Percentiles rank a stretch among this genome's conserved stretches.
These are phyloP conservation scores for Pseudanteris insignis DNA, from an alignment of 2,888 invertebrate genomes.

Conservation along the genomic window DNA sequence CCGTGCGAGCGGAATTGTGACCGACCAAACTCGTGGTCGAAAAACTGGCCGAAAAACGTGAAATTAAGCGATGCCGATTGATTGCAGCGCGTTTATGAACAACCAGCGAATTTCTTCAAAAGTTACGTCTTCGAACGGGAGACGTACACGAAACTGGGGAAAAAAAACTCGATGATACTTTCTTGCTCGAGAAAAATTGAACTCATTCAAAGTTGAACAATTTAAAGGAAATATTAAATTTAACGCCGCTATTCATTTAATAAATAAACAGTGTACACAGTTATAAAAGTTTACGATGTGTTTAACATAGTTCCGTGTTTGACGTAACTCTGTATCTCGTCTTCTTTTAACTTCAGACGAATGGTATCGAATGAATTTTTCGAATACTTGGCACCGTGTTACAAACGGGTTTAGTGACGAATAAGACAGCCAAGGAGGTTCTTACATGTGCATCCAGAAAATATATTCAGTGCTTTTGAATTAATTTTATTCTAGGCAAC, in stretches of 20 bases:
- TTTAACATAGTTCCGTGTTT: too few species aligned
- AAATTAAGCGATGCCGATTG: constrained; percentile 19
- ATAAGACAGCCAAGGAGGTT: constrained; percentile 22
- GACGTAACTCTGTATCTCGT: constrained; percentile 7
- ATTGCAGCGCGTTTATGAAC: constrained; percentile 6
- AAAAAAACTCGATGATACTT: too few species aligned
- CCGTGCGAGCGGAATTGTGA: constrained; percentile 15
- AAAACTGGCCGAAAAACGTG: constrained; percentile 28
- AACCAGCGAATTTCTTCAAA: constrained; percentile 9
- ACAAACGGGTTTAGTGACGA: constrained; percentile 24
- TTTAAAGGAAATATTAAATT: too few species aligned
- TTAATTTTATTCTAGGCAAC: too few species aligned
- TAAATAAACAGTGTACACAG: too few species aligned
- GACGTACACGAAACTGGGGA: too few species aligned
- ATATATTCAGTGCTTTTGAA: not conserved
- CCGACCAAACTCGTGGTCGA: constrained; percentile 8
- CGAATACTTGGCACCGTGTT: constrained; percentile 33
- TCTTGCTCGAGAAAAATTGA: too few species aligned
- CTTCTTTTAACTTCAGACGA: too few species aligned
- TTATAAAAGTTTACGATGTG: too few species aligned
- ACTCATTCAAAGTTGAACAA: too few species aligned
- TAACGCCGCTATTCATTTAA: too few species aligned
- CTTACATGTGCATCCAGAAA: constrained; percentile 14
- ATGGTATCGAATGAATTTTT: constrained; percentile 24
- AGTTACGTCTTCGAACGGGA: constrained; percentile 6